Conservation (phyloP, 2,888 invertebrate species). For the Masnerella sp. region DNA sequence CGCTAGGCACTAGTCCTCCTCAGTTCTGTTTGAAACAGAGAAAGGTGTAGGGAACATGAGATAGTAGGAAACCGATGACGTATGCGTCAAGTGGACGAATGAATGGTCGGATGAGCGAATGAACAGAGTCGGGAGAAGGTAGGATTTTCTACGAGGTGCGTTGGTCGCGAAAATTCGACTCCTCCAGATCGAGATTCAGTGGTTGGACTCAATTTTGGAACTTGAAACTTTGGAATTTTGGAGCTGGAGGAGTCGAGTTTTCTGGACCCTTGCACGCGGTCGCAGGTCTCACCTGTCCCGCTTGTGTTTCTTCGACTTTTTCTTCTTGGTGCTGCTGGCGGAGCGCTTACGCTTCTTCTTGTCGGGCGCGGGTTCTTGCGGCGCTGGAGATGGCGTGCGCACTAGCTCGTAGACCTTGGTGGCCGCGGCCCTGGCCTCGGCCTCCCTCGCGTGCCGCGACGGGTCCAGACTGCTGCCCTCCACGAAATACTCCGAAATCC, state of each 20-base stretch:
- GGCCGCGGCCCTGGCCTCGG: conserved; percentile 78
- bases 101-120: conserved; percentile 66
- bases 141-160: conserved; percentile 30
- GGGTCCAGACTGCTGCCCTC: conserved; percentile 96
- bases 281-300: conserved; percentile 83
- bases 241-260: conserved; percentile 71
- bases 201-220: not conserved
- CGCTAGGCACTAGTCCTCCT: conserved; percentile 76
- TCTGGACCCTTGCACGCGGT: conserved; percentile 68
- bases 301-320: conserved; percentile 85
- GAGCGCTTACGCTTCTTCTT: conserved; percentile 76
- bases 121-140: conserved; percentile 47
- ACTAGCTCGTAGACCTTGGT: conserved; percentile 85
- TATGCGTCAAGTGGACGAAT: conserved; percentile 64
- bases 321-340: conserved; percentile 80
- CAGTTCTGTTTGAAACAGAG: conserved; percentile 78
- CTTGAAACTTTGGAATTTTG: too few species aligned
- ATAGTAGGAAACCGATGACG: conserved; percentile 71
- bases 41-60: conserved; percentile 77
- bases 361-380: conserved; percentile 63
- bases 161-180: conserved; percentile 35
- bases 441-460: conserved; percentile 83
- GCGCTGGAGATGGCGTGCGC: conserved; percentile 83
- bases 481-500: conserved; percentile 94
- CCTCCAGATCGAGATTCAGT: not conserved